A percentile compares a stretch with the other conserved stretches of the same genome.
phyloP scores from a whole-genome alignment of 2,113 vertebrate genomes.

The Syngnathoides biaculeatus region DNA sequence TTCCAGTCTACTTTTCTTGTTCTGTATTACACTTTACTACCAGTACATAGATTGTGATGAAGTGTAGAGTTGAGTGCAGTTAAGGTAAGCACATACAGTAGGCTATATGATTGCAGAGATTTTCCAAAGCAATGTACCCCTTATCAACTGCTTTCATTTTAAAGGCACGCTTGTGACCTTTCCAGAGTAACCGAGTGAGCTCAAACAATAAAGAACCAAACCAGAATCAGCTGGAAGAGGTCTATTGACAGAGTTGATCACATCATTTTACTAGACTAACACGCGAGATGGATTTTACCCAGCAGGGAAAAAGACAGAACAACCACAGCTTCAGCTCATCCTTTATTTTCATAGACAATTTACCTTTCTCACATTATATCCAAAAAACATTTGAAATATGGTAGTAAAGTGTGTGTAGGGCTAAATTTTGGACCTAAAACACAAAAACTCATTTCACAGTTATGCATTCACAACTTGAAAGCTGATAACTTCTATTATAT shows the following conservation, averaged over 20 bases:
- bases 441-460: not conserved
- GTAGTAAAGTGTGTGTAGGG: not conserved
- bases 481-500: constrained; percentile 24
- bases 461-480: constrained; percentile 17
- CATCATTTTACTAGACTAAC: constrained; percentile 37
- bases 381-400: constrained; percentile 21
- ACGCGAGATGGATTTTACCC: constrained; percentile 9
- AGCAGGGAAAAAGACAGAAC: constrained; percentile 2
- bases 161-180: not conserved
- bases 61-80: not conserved
- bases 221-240: constrained; percentile 29
- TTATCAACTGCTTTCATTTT: no score
- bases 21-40: no score
- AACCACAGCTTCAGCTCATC: not conserved
- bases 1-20: no score
- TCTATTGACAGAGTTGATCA: constrained; percentile 36
- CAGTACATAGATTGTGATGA: no score
- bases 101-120: no score
- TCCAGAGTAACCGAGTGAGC: not conserved
- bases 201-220: constrained; percentile 24
- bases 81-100: no score
- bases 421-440: not conserved
- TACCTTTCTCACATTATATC: not conserved
- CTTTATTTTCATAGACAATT: constrained; percentile 27
- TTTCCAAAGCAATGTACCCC: no score